These are phyloP conservation scores for Romanogobio albipinnatus DNA, from an alignment of 2,113 vertebrate species.

Conservation along the genomic window DNA sequence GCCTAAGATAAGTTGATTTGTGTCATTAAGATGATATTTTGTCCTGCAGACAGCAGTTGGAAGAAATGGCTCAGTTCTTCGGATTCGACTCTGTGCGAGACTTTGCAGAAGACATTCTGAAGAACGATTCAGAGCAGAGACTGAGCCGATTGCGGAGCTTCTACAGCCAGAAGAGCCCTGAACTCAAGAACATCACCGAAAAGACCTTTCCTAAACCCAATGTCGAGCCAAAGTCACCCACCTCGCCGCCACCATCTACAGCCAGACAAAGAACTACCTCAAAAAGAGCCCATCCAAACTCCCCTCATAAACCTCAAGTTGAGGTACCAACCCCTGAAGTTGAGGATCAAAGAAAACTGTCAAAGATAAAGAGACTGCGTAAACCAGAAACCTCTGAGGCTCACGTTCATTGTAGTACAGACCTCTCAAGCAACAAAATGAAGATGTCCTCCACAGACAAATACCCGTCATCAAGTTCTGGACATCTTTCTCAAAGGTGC, in stretches of 20 bases:
- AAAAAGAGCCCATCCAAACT: conserved; percentile 24
- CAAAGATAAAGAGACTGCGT: conserved; percentile 30
- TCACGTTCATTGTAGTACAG: neutral
- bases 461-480: neutral
- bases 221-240: conserved; percentile 18
- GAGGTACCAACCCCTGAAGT: neutral
- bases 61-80: conserved; percentile 84
- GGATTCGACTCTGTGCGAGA: conserved; percentile 74
- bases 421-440: neutral
- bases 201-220: conserved; percentile 65
- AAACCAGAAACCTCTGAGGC: neutral
- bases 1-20: neutral
- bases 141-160: conserved; percentile 81
- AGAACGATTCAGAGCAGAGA: conserved; percentile 78
- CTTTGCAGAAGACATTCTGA: conserved; percentile 79
- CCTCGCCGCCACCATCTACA: conserved; percentile 26
- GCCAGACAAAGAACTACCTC: conserved; percentile 44
- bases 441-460: neutral
- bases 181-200: conserved; percentile 71
- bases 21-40: conserved; percentile 43
- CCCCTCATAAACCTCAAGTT: conserved; percentile 23
- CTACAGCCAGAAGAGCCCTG: conserved; percentile 79
- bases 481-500: neutral
- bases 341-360: conserved; percentile 6
- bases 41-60: conserved; percentile 84